Evolutionary conservation across 2,888 invertebrate genomes (phyloP).

Genomic region (Cataglyphis altisquamis): DNA sequence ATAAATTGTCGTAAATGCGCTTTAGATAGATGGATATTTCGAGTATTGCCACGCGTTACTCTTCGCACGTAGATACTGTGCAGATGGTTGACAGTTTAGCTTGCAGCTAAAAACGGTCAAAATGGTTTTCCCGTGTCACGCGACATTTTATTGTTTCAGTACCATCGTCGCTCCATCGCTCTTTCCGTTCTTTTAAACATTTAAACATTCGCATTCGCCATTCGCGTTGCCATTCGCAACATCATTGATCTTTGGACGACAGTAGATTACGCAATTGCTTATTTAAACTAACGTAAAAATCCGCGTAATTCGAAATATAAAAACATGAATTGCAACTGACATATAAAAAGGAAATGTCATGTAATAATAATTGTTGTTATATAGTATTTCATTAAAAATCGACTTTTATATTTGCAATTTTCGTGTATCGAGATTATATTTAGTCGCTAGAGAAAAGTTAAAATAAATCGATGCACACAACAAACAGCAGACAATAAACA

Average conservation of each 20-base stretch:
- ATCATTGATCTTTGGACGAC: not conserved
- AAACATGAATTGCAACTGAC: not conserved
- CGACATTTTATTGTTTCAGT: constrained; percentile 53
- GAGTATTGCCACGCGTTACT: constrained; percentile 27
- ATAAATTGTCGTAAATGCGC: constrained; percentile 15
- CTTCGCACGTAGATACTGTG: constrained; percentile 28
- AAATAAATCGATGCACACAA: not conserved
- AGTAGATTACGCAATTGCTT: constrained; percentile 16
- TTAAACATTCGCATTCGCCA: constrained; percentile 6
- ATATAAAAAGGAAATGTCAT: not conserved
- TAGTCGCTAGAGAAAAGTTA: not conserved
- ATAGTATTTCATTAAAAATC: constrained; percentile 13
- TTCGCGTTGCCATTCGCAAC: not conserved
- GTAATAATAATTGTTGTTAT: not conserved
- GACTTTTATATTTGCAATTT: constrained; percentile 6
- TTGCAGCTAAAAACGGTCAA: constrained; percentile 50
- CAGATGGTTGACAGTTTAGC: constrained; percentile 30
- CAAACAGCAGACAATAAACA: not conserved
- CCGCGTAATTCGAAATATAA: not conserved
- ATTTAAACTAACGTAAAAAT: not conserved
- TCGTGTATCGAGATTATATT: not conserved
- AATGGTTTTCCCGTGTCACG: constrained; percentile 47
- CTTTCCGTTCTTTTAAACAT: constrained; percentile 5
- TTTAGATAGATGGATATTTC: constrained; percentile 24
- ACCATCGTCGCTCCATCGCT: constrained; percentile 16